Percentiles rank a stretch among this genome's conserved stretches.
Conservation (phyloP, 2,888 invertebrate species). For the Agapostemon virescens region DNA sequence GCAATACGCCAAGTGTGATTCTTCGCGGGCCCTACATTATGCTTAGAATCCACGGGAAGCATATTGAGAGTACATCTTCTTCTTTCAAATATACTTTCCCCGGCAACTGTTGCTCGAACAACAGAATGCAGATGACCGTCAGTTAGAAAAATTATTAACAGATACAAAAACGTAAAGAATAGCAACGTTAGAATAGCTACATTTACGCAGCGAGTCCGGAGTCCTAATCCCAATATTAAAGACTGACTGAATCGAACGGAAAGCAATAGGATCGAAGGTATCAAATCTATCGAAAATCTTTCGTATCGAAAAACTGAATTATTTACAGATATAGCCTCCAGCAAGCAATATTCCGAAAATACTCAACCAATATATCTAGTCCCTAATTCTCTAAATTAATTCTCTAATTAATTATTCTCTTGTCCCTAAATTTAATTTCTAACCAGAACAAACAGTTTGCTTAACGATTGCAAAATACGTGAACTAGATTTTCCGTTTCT, state of each 20-base stretch:
- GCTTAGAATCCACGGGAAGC: constrained; percentile 73
- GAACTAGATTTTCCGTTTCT: neutral
- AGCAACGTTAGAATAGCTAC: constrained; percentile 57
- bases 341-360: no score
- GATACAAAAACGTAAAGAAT: constrained; percentile 50
- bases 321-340: neutral
- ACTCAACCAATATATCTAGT: neutral
- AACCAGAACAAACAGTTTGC: neutral
- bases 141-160: constrained; percentile 49
- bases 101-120: neutral
- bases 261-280: no score
- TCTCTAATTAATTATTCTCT: no score
- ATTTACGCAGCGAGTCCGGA: constrained; percentile 57
- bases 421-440: neutral
- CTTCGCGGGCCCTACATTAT: constrained; percentile 77
- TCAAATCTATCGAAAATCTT: no score
- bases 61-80: constrained; percentile 65
- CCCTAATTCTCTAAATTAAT: no score
- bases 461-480: neutral
- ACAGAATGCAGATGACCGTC: constrained; percentile 34
- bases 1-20: constrained; percentile 75
- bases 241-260: constrained; percentile 40
- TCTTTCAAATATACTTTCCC: neutral
- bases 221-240: constrained; percentile 38
- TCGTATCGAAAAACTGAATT: neutral